Evolutionary conservation across 2,113 vertebrate species (phyloP).

Genomic region (Callionymus lyra): DNA sequence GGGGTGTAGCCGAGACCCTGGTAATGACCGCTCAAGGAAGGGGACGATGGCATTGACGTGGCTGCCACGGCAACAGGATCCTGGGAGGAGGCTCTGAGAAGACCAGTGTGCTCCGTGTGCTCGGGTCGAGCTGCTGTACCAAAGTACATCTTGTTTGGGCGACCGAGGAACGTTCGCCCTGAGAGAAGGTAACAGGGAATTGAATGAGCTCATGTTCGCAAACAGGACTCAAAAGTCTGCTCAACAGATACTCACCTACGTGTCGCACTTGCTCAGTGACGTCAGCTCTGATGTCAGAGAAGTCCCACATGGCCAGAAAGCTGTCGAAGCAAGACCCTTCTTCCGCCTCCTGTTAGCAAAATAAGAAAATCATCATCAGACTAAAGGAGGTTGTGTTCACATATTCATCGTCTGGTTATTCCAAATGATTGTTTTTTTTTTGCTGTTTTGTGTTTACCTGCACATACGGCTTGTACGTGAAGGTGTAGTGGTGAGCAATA

Average conservation of each 20-base stretch:
- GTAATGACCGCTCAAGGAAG: slow-evolving; percentile 73
- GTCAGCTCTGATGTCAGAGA: slow-evolving; percentile 88
- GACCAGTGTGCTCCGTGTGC: slow-evolving; percentile 84
- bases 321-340: slow-evolving; percentile 96
- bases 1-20: slow-evolving; percentile 86
- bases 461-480: slow-evolving; percentile 88
- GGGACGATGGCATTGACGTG: slow-evolving; percentile 81
- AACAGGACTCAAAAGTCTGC: too few relatives aligned
- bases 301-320: slow-evolving; percentile 96
- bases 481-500: slow-evolving; percentile 92
- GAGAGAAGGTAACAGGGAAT: not conserved
- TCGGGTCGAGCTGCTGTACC: slow-evolving; percentile 65
- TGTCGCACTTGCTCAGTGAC: slow-evolving; percentile 92
- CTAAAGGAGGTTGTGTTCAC: too few relatives aligned
- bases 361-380: too few relatives aligned
- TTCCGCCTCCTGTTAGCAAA: slow-evolving; percentile 87
- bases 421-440: too few relatives aligned
- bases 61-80: slow-evolving; percentile 67
- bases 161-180: slow-evolving; percentile 87
- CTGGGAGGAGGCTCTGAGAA: slow-evolving; percentile 79
- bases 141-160: slow-evolving; percentile 85
- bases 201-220: not conserved
- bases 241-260: slow-evolving; percentile 73
- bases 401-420: too few relatives aligned
- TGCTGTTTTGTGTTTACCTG: slow-evolving; percentile 48